Evolutionary conservation across 2,888 invertebrate genomes (phyloP), one percentile per base, ranked within the genome.

Genomic region (Lasioglossum oenotherae): DNA sequence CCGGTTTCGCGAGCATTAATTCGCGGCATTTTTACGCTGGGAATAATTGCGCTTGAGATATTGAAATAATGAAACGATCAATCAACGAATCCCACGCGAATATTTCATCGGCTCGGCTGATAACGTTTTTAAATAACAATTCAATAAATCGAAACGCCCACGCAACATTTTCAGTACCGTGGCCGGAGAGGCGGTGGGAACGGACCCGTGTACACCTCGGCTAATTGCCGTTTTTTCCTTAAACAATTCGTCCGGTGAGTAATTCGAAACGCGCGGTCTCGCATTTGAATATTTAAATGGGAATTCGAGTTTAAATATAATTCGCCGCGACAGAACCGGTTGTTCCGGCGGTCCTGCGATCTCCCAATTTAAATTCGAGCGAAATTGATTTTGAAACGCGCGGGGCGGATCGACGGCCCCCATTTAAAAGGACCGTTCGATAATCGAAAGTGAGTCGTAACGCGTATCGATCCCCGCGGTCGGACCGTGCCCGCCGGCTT

Each of bases 391-490:
- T 64, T 35, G 23, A 76, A 76, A 67, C 41, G 19, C 64, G 64
- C 76, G 76, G 64, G 31, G 12, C 14, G 4, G 44, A 19, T 83
- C 76, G 16, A 72, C 53, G 57, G 19, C 19, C 14, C 6, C 41
- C 19, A 5, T 57, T 69, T 10, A 8, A 81, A 60, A 57, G 57
- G 23, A 72, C 38, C 80, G 53, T 49, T 75, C 72, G 74, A 85
- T 23, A 72, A 82, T 78, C 85, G 85, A 81, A 78, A 82, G 82
- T 64, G 75, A 80, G 57, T 49, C 69, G 19, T 27, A 16, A 46
- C 27, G 64, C 64, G 14, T 10, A 46, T 49, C 57, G 53, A 53
- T 69, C 73, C 35, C 31, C 35, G 74, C 57, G n/a, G 35, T 67
- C 6, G 44, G 4, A 5, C 16, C 53, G 41, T 46, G 44, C 67